Base-by-base conservation (phyloP, 2,113 vertebrate genomes). In the Phrynosoma blainvillii region DNA sequence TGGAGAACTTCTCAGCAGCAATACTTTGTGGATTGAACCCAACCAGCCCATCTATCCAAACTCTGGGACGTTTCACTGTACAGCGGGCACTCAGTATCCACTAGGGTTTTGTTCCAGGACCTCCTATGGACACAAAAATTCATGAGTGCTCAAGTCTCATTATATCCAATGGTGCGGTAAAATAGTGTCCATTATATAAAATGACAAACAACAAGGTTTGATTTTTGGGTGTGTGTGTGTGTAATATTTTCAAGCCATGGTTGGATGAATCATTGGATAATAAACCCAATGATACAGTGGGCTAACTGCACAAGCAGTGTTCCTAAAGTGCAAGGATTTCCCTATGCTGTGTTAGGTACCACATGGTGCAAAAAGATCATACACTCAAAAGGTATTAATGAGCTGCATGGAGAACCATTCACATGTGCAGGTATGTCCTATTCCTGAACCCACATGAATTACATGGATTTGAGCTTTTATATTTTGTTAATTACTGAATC, bases 401-500 rank as follows among this genome's bases (percentile, higher is more conserved):
- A 32, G n/a, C 21, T 73, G 0, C 62, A 80, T 56, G 65, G n/a
- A 5, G 11, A 77, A 40, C 21, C 20, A 62, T 66, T 52, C 62
- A 1, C 20, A 36, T 77, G 59, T 54, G 13, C 25, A 82, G 73
- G 74, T 54, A 77, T 65, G 42, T 73, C 73, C 40, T 74, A 20
- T 6, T 54, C 74, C 47, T 21, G 47, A 6, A 23, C 62, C n/a
- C 65, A 78, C n/a, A 78, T 70, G 47, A 47, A 78, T 20, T 3
- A 8, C 77, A 36, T 70, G 62, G 42, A 84, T 88, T 68, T 62
- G 42, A 73, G 16, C 14, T 56, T 77, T 78, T 40, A 77, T 88
- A 65, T 71, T 82, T 65, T 76, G 40, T 66, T 54, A 88, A 88
- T 84, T 78, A 88, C 56, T 56, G 81, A 84, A 78, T 93, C 93